These are phyloP conservation scores for Sorex araneus DNA, from an alignment of 2,113 vertebrate genomes.

Conservation along the genomic window DNA sequence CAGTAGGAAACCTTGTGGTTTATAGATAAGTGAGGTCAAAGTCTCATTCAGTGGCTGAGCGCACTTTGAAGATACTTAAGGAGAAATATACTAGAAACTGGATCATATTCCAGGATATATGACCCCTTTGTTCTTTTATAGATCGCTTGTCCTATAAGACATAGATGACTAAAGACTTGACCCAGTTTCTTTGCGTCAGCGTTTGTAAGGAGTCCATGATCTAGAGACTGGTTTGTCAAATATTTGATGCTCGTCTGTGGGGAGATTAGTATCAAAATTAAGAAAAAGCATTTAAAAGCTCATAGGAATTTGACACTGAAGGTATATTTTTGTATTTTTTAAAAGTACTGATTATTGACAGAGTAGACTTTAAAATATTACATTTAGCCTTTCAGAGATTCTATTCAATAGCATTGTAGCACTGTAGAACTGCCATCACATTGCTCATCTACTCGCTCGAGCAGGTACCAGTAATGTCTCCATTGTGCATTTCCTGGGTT, in stretches of 20 bases:
- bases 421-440: too few species aligned
- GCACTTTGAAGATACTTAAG: background rate
- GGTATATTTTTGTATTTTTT: slow-evolving; percentile 11
- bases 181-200: background rate
- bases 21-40: background rate
- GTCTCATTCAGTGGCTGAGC: background rate
- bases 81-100: background rate
- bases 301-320: background rate
- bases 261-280: background rate
- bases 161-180: background rate
- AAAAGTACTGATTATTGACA: background rate
- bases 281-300: background rate
- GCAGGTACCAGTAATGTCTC: too few species aligned
- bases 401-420: background rate
- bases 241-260: background rate
- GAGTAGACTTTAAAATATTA: background rate
- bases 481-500: too few species aligned
- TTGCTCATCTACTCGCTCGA: too few species aligned
- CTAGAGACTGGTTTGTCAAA: background rate
- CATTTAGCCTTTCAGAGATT: slow-evolving; percentile 7
- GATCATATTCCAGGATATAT: background rate
- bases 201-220: background rate
- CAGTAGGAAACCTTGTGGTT: background rate
- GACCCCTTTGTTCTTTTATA: too few species aligned
- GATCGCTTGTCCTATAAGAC: background rate